Evolutionary conservation across 2,888 invertebrate genomes (phyloP), one percentile per base, ranked within the genome.

Genomic region (Reticulitermes lucifugus): DNA sequence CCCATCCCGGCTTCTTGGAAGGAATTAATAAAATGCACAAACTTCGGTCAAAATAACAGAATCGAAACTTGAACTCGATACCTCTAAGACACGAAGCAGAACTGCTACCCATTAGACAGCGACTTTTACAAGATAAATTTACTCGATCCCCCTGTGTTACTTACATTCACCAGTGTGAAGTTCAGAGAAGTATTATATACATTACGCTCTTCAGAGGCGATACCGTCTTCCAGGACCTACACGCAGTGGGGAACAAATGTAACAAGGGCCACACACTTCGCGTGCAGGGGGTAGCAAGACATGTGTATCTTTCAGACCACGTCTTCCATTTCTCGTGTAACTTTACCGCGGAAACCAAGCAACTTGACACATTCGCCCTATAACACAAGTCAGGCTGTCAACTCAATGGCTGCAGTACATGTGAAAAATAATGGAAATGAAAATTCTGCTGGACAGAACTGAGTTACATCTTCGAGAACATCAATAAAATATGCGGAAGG

Each of bases 241-340:
- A 18, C 46, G n/a, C 25, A 29, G 51, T 59, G 35, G 55, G 35
- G 35, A 79, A 79, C 51, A 73, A 41, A 73, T 41, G 41, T 73
- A 73, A 3, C 73, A 25, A 35, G 71, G 7, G 71, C n/a, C 71
- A 9, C 25, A 29, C 71, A 41, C 41, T 9, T n/a, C 41, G 73
- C 73, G 73, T 73, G 73, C 18, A 41, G 73, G 65, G 14, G 65
- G 12, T 6, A n/a, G 18, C 25, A 35, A 71, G 14, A 71, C 7
- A 71, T n/a, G 10, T 14, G 7, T 21, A 14, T 41, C 41, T 73
- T 41, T 73, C 18, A 73, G 73, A 73, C 51, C 77, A 77, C 77
- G 77, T 77, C 77, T 77, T 80, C 70, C 81, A 81, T 80, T 80
- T 80, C 60, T 60, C 80, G 29, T 21, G 41, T 59, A 65, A 81